Base-by-base conservation (phyloP, 2,888 invertebrate species). In the Panzeria rudis region DNA sequence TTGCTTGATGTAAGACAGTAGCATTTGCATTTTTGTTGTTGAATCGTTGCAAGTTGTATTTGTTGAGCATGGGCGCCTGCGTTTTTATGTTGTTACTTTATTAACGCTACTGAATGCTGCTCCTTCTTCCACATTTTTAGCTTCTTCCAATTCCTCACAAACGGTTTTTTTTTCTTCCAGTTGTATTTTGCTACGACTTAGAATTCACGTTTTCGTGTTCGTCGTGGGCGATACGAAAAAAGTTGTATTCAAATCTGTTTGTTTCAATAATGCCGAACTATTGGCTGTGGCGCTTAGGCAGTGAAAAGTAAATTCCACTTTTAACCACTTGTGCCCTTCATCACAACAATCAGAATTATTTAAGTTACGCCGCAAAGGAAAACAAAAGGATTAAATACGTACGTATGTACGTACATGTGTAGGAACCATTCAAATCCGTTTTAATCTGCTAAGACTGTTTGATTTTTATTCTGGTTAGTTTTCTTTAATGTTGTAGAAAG, bases 1-100 rank as follows among this genome's bases (percentile, higher is more conserved):
- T 76, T 72, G 68, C 64, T 54, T 69, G 69, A 78, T 86, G 83
- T 84, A 87, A 87, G 86, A 88, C 88, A 64, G 88, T 88, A 88
- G 88, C 88, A 88, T 88, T 89, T 89, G 90, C 89, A 90, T 90
- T 89, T 87, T 87, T 88, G 89, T 79, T 29, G 29, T 29, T 71
- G 64, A 61, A 78, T 71, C 71, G 75, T 86, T 76, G 71, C 85
- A 76, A 54, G 35, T 69, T 86, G 84, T 83, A 72, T 79, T 66
- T 85, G 88, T 80, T 89, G 88, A 87, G 86, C 87, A 87, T 86
- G 87, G 88, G 87, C 87, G 88, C 87, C 88, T 89, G 88, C 88
- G 86, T 84, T 84, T 81, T 75, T 82, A 75, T 81, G 86, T 86
- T 86, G 86, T 86, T 85, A 85, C 85, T 85, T 85, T 85, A 85